Conservation (phyloP, 2,113 vertebrate genomes). For the Peromyscus polionotus region DNA sequence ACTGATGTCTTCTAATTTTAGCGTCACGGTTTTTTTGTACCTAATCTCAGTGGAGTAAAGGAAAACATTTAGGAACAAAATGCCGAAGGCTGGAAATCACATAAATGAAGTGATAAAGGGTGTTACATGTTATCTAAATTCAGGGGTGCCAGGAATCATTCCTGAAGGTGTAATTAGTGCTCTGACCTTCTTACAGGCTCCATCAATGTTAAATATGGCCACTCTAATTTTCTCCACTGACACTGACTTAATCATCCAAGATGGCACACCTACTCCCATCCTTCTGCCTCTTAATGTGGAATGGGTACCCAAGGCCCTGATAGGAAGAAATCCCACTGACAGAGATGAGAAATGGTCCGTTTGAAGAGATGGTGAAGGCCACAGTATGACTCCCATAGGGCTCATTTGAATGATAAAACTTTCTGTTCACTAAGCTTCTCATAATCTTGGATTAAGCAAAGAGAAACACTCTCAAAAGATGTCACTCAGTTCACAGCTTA, state of each 20-base stretch:
- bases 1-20: background rate
- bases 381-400: background rate
- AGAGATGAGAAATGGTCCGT: background rate
- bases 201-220: background rate
- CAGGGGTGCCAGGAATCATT: background rate
- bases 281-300: background rate
- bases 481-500: background rate
- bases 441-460: background rate
- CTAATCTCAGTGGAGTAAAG: background rate
- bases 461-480: background rate
- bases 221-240: constrained; percentile 21
- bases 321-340: background rate
- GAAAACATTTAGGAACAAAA: background rate
- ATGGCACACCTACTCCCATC: background rate
- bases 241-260: background rate
- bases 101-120: background rate
- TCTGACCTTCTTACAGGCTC: background rate
- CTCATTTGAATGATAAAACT: background rate
- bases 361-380: background rate
- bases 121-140: background rate
- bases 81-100: background rate
- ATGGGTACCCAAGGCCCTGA: too few relatives aligned
- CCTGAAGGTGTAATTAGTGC: background rate
- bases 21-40: background rate
- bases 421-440: background rate